A percentile compares a stretch with the other conserved stretches of the same genome.
Conservation (phyloP, 2,113 vertebrate species). For the Ceuthmochares aereus region DNA sequence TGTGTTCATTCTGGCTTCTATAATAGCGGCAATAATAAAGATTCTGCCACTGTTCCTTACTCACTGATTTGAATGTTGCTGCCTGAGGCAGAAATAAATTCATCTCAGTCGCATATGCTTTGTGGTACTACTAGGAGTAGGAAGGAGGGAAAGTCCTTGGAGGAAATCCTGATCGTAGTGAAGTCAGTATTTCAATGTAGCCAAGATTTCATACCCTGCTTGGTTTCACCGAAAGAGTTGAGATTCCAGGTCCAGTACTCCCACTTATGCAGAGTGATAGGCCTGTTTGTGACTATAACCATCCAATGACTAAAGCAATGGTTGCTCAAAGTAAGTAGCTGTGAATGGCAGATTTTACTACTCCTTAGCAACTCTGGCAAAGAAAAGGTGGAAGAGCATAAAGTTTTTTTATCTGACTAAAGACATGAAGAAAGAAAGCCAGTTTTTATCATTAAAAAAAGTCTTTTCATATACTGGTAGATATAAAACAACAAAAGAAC, state of each 20-base stretch:
- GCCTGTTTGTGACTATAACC: not conserved
- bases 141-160: not conserved
- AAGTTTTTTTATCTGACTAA: not conserved
- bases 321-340: not conserved
- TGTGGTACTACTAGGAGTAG: not conserved
- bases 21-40: not conserved
- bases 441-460: not conserved
- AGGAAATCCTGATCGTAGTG: not conserved
- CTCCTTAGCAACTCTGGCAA: not conserved
- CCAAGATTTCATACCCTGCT: not conserved
- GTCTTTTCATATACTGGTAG: not conserved
- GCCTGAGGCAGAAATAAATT: not conserved
- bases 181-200: not conserved
- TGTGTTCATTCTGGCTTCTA: slow-evolving; percentile 3
- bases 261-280: not conserved
- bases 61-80: not conserved
- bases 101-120: not conserved
- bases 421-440: not conserved
- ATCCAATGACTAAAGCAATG: not conserved
- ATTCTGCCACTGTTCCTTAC: not conserved
- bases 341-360: not conserved
- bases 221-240: not conserved
- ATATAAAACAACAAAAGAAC: not conserved
- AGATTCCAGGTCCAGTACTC: not conserved
- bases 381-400: not conserved